Evolutionary conservation across 2,113 vertebrate genomes (phyloP), one percentile per base, ranked within the genome.

Genomic region (Neoarius graeffei): DNA sequence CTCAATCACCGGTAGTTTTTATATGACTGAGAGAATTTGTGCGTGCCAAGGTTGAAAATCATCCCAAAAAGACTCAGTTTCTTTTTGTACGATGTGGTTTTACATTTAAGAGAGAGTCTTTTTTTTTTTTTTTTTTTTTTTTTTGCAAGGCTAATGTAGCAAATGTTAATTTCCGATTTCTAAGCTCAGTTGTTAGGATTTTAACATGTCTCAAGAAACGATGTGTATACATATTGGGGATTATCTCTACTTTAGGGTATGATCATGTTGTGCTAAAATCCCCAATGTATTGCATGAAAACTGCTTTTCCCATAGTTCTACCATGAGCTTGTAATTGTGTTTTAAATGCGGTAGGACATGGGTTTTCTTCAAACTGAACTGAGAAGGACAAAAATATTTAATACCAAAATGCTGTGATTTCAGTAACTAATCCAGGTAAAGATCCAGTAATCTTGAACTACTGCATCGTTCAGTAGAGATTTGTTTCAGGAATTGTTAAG

Each of bases 1-100:
- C 30, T 50, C 57, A 9, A 77, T 50, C 20, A 30, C 42, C 14
- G 56, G 17, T 85, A 64, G 19, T 86, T 77, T 60, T 62, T 74
- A 17, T 73, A 62, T 59, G 11, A 76, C 30, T 27, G 35, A n/a
- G 66, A 74, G 84, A 48, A 15, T 59, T 77, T 80, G 67, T 19
- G 80, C 84, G 85, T 87, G 81, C 85, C 81, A 89, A 83, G 54
- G 81, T 71, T 80, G 19, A 11, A 84, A 76, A 76, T 74, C 4
- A 42, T 84, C 67, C n/a, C 27, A 27, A 62, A 73, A 60, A 50
- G 19, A 86, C 4, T 48, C 25, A 81, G 13, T 60, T 62, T 54
- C 52, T 23, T 13, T 73, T 85, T 42, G 52, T 73, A 59, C 27
- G 19, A 25, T 35, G 14, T 71, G 20, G 52, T 73, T 42, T 23